A percentile compares a stretch with the other conserved stretches of the same genome.
phyloP scores from a whole-genome alignment of 2,113 vertebrate species.

The Thinocorus orbignyianus region DNA sequence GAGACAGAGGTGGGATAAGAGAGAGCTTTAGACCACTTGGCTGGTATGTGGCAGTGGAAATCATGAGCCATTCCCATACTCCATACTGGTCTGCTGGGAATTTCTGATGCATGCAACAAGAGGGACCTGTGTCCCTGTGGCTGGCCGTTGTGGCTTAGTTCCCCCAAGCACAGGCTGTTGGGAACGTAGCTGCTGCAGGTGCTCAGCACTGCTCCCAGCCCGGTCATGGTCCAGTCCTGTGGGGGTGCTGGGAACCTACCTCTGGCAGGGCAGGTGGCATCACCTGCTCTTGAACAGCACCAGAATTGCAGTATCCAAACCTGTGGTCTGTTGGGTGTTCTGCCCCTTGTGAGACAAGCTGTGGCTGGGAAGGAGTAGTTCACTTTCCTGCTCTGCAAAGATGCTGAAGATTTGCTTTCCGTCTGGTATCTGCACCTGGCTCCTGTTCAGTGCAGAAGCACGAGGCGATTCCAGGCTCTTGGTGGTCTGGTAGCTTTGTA shows the following conservation, averaged over 20 bases:
- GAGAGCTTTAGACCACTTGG: neutral
- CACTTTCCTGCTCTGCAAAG: neutral
- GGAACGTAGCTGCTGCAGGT: too few species aligned
- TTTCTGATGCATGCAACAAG: fast-evolving
- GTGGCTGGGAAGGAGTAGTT: neutral
- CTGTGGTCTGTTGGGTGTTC: neutral
- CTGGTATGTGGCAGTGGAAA: fast-evolving
- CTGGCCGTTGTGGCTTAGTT: neutral
- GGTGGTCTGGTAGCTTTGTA: neutral
- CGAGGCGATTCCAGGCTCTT: neutral
- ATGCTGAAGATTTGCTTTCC: neutral
- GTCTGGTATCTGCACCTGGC: neutral
- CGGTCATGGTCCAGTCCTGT: neutral
- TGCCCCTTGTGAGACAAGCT: neutral
- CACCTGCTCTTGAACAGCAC: fast-evolving
- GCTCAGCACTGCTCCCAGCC: neutral
- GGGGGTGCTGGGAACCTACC: too few species aligned
- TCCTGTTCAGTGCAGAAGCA: neutral
- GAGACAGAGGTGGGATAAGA: neutral
- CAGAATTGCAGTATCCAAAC: fast-evolving
- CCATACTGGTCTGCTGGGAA: neutral
- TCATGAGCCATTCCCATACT: neutral
- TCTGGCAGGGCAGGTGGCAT: too few species aligned
- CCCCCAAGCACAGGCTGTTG: neutral
- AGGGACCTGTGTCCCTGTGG: fast-evolving